Base-by-base conservation (phyloP, 1,140 invertebrate genomes). In the Drosophila parabipectinata region DNA sequence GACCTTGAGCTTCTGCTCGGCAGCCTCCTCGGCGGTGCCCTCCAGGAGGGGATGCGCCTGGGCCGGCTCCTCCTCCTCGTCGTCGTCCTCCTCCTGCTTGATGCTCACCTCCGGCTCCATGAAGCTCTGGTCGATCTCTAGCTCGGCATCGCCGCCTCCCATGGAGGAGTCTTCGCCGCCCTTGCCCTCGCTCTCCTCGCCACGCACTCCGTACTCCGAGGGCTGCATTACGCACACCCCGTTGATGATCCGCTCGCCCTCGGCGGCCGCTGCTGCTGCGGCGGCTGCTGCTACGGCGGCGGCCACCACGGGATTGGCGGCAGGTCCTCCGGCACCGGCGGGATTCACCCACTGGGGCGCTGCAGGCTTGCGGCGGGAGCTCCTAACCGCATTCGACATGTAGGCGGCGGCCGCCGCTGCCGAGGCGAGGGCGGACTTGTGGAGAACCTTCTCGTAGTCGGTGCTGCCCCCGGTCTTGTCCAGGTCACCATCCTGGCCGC, bases 271-370 rank as follows among this genome's bases (percentile, higher is more conserved):
- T 0, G 41, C 54, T 37, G 41, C 73, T 0, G 52, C 77, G 0
- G 30, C 55, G 0, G 18, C 57, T 1, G 75, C 68, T 3, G 44
- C 76, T 0, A 30, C 58, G 1, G 30, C 77, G 6, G 50, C 52
- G 0, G 66, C 57, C 5, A 47, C 41, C 0, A 52, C 72, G n/a
- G 71, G 59, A 53, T 72, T 75, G 3, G 81, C 57, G 5, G 82
- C 77, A 14, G 63, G 51, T 28, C 66, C 44, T 5, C 97, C 0
- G 14, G 41, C 51, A 0, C 97, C 2, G 97, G 67, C 67, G 0
- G 67, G 98, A 92, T 98, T 98, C 0, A 99, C 97, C 97, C 98
- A 98, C 92, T 99, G 98, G 0, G 98, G 98, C 28, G 97, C 97
- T 0, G 97, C 97, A 0, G 98, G 97, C 93, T 99, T 99, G 60